phyloP scores from a whole-genome alignment of 2,797 vertebrate species.

The Xenops minutus region DNA sequence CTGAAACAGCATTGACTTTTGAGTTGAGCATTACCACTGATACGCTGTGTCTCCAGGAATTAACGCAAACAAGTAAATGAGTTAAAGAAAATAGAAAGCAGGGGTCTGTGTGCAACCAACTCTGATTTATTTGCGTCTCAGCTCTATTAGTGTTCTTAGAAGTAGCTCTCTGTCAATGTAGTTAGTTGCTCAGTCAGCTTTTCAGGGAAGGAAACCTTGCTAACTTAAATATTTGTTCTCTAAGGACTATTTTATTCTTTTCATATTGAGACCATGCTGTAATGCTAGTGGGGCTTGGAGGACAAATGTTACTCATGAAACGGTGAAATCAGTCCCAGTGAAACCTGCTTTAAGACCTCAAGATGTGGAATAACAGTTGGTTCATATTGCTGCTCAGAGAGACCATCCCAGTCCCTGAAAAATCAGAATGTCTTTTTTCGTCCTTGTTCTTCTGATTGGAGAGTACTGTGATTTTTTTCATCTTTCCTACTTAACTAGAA shows the following conservation, averaged over 20 bases:
- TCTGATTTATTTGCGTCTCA: neutral
- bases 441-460: neutral
- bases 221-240: neutral
- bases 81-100: neutral
- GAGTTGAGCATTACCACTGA: neutral
- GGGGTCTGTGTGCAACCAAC: neutral
- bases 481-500: neutral
- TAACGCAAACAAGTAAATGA: neutral
- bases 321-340: neutral
- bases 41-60: neutral
- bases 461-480: neutral
- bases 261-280: neutral
- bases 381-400: neutral
- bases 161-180: neutral
- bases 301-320: neutral
- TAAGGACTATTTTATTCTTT: neutral
- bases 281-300: neutral
- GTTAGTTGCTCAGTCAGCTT: neutral
- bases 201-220: neutral
- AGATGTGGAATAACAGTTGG: neutral
- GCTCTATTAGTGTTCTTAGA: neutral
- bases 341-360: neutral
- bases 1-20: neutral
- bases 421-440: neutral
- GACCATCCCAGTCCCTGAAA: neutral